Percentiles rank a stretch among this genome's conserved stretches.
Conservation (phyloP, 2,888 invertebrate species). For the Lasius fuliginosus region DNA sequence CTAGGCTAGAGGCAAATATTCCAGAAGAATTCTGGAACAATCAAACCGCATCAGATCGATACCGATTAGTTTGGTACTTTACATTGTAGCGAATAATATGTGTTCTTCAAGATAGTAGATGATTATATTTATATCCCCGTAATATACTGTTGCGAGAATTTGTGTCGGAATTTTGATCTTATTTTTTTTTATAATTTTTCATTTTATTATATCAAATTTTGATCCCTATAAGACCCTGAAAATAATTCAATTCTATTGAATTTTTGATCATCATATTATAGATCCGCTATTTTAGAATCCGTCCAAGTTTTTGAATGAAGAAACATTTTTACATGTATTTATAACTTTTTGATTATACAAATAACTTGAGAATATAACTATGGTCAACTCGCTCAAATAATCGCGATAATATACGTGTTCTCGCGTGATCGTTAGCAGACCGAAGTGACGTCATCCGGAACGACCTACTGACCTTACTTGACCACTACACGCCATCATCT, state of each 20-base stretch:
- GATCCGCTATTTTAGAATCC: neutral
- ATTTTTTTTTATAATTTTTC: too few relatives aligned
- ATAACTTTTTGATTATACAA: neutral
- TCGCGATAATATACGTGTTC: constrained; percentile 67
- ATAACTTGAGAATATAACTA: constrained; percentile 60
- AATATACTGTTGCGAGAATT: neutral
- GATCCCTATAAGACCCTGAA: neutral
- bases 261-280: neutral
- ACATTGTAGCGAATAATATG: neutral
- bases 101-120: neutral
- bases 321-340: neutral
- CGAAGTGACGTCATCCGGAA: constrained; percentile 78
- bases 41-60: neutral
- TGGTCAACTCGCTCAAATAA: constrained; percentile 77
- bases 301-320: neutral
- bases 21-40: neutral
- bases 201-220: neutral
- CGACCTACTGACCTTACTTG: constrained; percentile 85
- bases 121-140: neutral
- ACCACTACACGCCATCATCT: constrained; percentile 67
- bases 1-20: neutral
- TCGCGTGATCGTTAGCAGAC: constrained; percentile 71
- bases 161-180: neutral
- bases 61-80: neutral
- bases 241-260: neutral